Evolutionary conservation across 2,888 invertebrate genomes (phyloP).

Genomic region (Acholoe squamosa): DNA sequence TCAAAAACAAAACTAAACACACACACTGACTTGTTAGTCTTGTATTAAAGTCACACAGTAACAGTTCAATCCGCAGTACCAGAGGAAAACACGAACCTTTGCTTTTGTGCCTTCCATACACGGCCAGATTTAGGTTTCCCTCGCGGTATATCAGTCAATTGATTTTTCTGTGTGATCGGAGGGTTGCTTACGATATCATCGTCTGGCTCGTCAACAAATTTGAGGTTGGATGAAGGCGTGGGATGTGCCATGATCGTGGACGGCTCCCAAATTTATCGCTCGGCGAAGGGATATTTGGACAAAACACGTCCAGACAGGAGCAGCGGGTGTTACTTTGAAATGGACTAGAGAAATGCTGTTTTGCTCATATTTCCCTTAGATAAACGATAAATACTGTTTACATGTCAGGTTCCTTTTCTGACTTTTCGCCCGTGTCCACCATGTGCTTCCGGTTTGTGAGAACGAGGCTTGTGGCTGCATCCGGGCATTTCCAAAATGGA

Average conservation of each 20-base stretch:
- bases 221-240: not conserved
- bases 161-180: not conserved
- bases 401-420: no score
- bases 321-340: no score
- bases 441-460: slow-evolving; percentile 43
- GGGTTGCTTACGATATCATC: not conserved
- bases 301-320: no score
- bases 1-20: no score
- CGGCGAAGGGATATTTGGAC: not conserved
- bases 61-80: no score
- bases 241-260: not conserved
- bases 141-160: slow-evolving; percentile 26
- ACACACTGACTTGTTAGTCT: no score
- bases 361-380: no score
- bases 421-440: not conserved
- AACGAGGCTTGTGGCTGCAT: slow-evolving; percentile 49
- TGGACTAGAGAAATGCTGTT: no score
- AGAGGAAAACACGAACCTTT: slow-evolving; percentile 44
- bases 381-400: no score
- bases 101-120: slow-evolving; percentile 44
- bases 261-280: not conserved
- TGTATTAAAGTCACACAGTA: no score
- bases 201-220: slow-evolving; percentile 9
- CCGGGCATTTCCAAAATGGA: slow-evolving; percentile 55
- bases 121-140: slow-evolving; percentile 56